Evolutionary conservation across 92 coral and sea anemone genomes (phyloP).

Genomic region (Parazoanthus darwini): DNA sequence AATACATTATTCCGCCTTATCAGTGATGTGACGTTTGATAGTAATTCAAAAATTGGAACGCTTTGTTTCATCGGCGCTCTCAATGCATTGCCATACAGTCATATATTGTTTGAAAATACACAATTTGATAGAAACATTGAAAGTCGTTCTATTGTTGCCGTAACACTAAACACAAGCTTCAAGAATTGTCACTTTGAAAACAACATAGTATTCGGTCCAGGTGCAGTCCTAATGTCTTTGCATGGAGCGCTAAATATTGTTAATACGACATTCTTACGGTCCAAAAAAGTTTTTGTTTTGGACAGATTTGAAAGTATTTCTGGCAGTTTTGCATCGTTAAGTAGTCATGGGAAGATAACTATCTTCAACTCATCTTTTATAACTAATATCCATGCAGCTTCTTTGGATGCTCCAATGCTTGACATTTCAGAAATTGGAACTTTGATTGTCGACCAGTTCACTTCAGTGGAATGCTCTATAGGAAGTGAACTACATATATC

Average conservation of each 20-base stretch:
- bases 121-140: constrained; percentile 4
- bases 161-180: background rate
- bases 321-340: background rate
- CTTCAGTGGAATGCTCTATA: background rate
- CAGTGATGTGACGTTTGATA: background rate
- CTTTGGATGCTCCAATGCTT: background rate
- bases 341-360: background rate
- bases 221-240: background rate
- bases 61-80: background rate
- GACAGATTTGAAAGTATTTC: background rate
- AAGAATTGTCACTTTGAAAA: constrained; percentile 10
- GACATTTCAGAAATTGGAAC: background rate
- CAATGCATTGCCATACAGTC: background rate
- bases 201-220: background rate
- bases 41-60: background rate
- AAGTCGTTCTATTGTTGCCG: background rate
- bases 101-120: background rate
- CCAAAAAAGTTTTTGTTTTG: background rate
- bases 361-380: constrained; percentile 7
- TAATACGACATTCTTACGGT: constrained; percentile 5
- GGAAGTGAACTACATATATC: background rate
- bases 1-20: background rate
- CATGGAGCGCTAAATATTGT: background rate
- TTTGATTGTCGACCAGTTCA: background rate
- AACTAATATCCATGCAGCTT: background rate